Evolutionary conservation across 1,140 invertebrate species (phyloP), one percentile per base, ranked within the genome.

Genomic region (Theocolax elegans): DNA sequence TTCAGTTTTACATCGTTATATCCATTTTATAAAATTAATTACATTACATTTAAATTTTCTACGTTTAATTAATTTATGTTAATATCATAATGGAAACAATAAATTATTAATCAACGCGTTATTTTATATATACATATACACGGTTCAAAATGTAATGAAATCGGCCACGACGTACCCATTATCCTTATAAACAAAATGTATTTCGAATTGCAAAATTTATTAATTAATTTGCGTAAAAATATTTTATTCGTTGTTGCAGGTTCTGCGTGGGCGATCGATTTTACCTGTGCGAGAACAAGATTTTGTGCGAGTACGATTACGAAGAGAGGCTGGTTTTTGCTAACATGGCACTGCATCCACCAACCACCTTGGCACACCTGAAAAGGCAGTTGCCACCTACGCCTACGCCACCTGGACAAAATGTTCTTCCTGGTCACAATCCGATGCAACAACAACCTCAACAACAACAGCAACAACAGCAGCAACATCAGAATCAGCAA

Each of bases 231-330:
- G n/a, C n/a, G n/a, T n/a, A n/a, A n/a, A n/a, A n/a, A n/a, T n/a
- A n/a, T n/a, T 35, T 17, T 25, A 40, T 71, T 12, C 29, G 12
- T 67, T 77, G 54, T 72, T 77, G 13, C 88, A 98, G 97, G 87
- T 98, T 98, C 87, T 98, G 97, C 85, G 96, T 98, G 31, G 97
- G 97, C 38, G 97, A 98, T 86, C 90, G 94, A 66, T 98, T 97
- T 85, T 98, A 97, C 85, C 86, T 99, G 74, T 97, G 95, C 87
- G 96, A 98, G 82, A 98, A 98, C 86, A 97, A 97, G 88, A 97
- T 98, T 74, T 90, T 98, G 15, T 99, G 97, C 87, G 96, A 98
- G 84, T 97, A 97, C 82, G 96, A 99, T 85, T 98, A 98, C 83
- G 95, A 97, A 82, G 95, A 97, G 85, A 88, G 95, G 71, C 87